Percentiles rank a stretch among this genome's conserved stretches.
phyloP scores from a whole-genome alignment of 2,797 vertebrate species.

The Tokudaia muenninki region DNA sequence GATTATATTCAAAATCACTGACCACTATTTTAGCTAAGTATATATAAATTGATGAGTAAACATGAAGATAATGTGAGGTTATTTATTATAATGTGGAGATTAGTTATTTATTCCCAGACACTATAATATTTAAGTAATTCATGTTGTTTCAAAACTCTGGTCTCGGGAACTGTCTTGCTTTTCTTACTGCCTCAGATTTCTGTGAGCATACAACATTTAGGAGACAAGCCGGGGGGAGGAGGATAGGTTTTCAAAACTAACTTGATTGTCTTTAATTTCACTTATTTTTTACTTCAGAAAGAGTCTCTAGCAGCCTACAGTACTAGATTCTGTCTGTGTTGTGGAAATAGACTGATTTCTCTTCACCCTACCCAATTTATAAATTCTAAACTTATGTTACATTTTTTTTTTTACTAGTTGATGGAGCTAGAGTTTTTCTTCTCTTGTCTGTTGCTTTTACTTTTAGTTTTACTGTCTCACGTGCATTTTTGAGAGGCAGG shows the following conservation, averaged over 20 bases:
- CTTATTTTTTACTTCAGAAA: constrained; percentile 1
- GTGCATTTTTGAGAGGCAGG: background rate
- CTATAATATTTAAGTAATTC: background rate
- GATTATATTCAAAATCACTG: background rate
- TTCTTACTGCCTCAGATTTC: background rate
- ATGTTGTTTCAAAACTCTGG: background rate
- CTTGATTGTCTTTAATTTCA: constrained; percentile 48
- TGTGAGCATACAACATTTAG: background rate
- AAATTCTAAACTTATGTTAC: background rate
- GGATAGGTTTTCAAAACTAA: background rate
- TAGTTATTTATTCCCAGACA: background rate
- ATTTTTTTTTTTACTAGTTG: background rate
- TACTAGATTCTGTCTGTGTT: background rate
- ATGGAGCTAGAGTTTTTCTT: background rate
- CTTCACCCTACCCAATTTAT: background rate
- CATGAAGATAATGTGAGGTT: background rate
- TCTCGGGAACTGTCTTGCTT: background rate
- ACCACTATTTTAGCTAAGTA: background rate
- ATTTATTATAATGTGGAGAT: constrained; percentile 1
- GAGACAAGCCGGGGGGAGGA: background rate
- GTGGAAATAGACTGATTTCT: background rate
- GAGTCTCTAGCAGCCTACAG: background rate
- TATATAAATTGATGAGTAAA: background rate
- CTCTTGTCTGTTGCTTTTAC: background rate
- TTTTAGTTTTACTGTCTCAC: background rate